Evolutionary conservation across 1,140 invertebrate species (phyloP), one percentile per base, ranked within the genome.

Genomic region (Drosophila leontia): DNA sequence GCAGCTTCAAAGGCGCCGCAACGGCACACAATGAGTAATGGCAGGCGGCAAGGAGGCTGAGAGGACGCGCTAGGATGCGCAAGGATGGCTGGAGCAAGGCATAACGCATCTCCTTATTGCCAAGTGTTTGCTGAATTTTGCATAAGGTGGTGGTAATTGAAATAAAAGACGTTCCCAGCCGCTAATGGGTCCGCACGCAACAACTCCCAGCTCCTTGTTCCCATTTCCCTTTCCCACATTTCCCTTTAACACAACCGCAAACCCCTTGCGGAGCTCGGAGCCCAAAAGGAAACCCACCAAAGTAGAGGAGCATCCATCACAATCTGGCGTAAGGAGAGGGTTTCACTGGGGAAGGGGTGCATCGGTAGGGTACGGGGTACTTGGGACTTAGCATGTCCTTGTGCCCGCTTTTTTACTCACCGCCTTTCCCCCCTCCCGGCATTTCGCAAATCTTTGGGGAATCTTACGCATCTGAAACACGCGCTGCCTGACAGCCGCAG

Each of bases 401-500:
- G 65, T 13, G 34, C 35, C 53, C 51, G 12, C 44, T 50, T 39
- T 39, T 32, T 41, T 17, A 13, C 44, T 15, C 34, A 3, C 34
- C 7, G 17, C 51, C 60, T 45, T 15, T 13, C 3, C 56, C 80
- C 3, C 56, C 80, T 63, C 47, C 50, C 29, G 68, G 44, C 59
- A 59, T 78, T 84, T 61, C 39, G 74, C 67, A 78, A 90, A 72
- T 87, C 84, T 84, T 87, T 81, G 61, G 85, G 84, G 84, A 87
- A 87, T 87, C 80, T 88, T 80, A 79, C 77, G 77, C 82, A 87
- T 87, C 85, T 87, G 63, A 79, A 77, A 76, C 68, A 83, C 68
- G 72, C 77, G 82, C 67, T 55, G 63, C 44, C 72, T 83, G 80
- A 80, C 76, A 84, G 62, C 56, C 48, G 13, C 70, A 72, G 62